Evolutionary conservation across 2,797 vertebrate species (phyloP).

Genomic region (Schizothorax lantsangensis): DNA sequence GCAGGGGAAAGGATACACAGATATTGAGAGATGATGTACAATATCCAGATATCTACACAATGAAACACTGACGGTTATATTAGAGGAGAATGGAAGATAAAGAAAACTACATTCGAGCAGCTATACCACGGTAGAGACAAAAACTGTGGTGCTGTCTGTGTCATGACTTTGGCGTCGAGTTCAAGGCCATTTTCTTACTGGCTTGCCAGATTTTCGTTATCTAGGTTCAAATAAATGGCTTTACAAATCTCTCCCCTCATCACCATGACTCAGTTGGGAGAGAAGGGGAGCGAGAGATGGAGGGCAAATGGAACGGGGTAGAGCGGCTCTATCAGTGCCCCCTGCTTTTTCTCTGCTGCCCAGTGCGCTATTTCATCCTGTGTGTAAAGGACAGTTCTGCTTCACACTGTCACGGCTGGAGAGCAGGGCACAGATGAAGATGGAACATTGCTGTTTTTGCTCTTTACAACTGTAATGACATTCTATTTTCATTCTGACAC

Average conservation of each 20-base stretch:
- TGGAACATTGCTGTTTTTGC: conserved; percentile 70
- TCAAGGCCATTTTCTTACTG: conserved; percentile 74
- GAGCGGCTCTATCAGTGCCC: conserved; percentile 38
- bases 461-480: conserved; percentile 72
- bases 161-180: conserved; percentile 77
- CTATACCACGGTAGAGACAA: conserved; percentile 68
- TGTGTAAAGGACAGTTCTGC: conserved; percentile 66
- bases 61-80: background rate
- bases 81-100: conserved; percentile 13
- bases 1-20: background rate
- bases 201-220: conserved; percentile 73
- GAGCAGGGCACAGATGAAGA: conserved; percentile 71
- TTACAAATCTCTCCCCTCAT: conserved; percentile 72
- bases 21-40: conserved; percentile 28
- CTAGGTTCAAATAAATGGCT: conserved; percentile 70
- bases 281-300: conserved; percentile 52
- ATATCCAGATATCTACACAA: conserved; percentile 10
- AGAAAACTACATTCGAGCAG: conserved; percentile 26
- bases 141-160: conserved; percentile 63
- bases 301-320: conserved; percentile 35
- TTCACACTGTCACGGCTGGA: conserved; percentile 64
- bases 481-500: conserved; percentile 71
- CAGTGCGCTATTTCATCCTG: conserved; percentile 51
- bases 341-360: conserved; percentile 10
- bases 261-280: conserved; percentile 57